A percentile compares a stretch with the other conserved stretches of the same genome.
phyloP scores from a whole-genome alignment of 2,888 invertebrate species.

The Volucella bombylans region DNA sequence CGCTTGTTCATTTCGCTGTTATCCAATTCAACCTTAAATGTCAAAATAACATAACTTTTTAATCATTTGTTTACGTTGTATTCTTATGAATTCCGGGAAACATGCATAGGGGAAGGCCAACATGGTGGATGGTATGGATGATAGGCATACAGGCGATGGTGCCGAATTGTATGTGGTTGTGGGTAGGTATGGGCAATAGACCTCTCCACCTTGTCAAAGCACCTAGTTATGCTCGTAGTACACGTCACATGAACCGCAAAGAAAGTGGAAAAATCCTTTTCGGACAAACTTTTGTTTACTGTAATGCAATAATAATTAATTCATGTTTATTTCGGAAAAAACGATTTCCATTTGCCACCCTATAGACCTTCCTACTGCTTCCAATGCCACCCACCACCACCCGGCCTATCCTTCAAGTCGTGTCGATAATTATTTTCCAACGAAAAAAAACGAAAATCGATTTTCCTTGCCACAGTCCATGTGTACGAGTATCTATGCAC shows the following conservation, averaged over 20 bases:
- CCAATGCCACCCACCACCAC: too few species aligned
- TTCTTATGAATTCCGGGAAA: slow-evolving; percentile 20
- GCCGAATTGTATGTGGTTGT: too few species aligned
- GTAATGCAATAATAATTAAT: slow-evolving; percentile 47
- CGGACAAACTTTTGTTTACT: slow-evolving; percentile 40
- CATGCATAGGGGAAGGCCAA: slow-evolving; percentile 8
- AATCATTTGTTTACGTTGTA: slow-evolving; percentile 42
- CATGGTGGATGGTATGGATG: too few species aligned
- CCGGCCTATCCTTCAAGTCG: background rate
- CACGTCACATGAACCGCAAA: slow-evolving; percentile 23
- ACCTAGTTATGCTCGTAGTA: too few species aligned
- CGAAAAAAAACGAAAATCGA: slow-evolving; percentile 44
- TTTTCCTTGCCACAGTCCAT: slow-evolving; percentile 18
- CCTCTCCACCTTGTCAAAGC: background rate
- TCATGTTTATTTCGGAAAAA: slow-evolving; percentile 40
- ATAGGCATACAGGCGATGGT: too few species aligned
- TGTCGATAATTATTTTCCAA: slow-evolving; percentile 53
- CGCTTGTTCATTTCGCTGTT: background rate
- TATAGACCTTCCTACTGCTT: too few species aligned
- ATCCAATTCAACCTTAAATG: slow-evolving; percentile 40
- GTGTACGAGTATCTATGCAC: too few species aligned
- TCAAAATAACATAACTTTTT: slow-evolving; percentile 42
- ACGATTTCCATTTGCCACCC: slow-evolving; percentile 15
- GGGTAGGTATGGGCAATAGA: too few species aligned
- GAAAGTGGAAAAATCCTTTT: slow-evolving; percentile 29